Evolutionary conservation across 2,888 invertebrate genomes (phyloP).

Genomic region (Catocala sponsa): DNA sequence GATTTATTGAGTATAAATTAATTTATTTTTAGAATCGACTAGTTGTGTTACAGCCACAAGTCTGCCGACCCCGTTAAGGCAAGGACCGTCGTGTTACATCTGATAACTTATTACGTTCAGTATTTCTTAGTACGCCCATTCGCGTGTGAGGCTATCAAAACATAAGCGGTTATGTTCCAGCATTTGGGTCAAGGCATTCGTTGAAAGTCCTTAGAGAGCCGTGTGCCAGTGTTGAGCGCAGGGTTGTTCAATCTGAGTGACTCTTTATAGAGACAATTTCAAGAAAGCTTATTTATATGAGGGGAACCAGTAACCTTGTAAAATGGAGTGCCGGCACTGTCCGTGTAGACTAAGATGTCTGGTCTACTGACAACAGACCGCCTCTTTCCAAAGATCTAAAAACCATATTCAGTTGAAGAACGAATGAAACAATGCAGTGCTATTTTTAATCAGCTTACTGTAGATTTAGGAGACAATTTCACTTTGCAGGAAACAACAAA

Average conservation of each 20-base stretch:
- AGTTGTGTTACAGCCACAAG: neutral
- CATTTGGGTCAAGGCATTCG: constrained; percentile 50
- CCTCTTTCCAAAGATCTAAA: no score
- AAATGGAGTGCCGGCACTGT: no score
- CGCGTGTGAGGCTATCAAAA: constrained; percentile 45
- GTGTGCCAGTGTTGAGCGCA: constrained; percentile 2
- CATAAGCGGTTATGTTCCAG: constrained; percentile 36
- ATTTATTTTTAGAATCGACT: constrained; percentile 6
- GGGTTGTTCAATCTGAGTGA: neutral
- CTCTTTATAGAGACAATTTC: neutral
- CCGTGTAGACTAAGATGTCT: no score
- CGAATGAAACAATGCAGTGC: no score
- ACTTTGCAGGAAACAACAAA: no score
- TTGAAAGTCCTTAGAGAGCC: constrained; percentile 41
- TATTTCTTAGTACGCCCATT: constrained; percentile 41
- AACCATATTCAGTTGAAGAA: no score
- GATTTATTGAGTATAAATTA: constrained; percentile 3
- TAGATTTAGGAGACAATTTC: no score
- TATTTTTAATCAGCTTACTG: no score
- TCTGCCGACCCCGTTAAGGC: constrained; percentile 10
- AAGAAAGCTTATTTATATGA: neutral
- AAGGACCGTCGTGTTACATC: constrained; percentile 21
- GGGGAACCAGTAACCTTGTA: neutral
- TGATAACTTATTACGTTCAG: constrained; percentile 19
- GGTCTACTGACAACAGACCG: no score